These are phyloP conservation scores for Urophycis tenuis DNA, from an alignment of 2,797 vertebrate genomes.

Conservation along the genomic window DNA sequence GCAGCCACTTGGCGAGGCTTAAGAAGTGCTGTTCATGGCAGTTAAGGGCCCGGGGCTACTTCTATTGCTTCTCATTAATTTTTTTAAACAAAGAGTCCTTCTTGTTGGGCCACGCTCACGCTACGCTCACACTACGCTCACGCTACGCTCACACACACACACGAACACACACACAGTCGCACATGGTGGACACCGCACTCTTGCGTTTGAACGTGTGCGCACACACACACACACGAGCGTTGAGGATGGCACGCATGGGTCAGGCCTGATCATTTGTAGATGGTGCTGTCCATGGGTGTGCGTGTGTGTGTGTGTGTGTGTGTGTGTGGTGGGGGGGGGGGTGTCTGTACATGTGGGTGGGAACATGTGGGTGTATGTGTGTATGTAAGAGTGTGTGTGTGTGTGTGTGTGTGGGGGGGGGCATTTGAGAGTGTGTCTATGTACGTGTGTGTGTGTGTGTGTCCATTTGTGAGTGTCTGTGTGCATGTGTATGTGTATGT, in stretches of 20 bases:
- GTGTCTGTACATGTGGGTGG: constrained; percentile 1
- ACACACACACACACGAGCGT: neutral
- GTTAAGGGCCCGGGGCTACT: constrained; percentile 30
- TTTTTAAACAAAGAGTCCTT: constrained; percentile 50
- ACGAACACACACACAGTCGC: neutral
- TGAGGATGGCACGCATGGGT: neutral
- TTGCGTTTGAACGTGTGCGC: too few species aligned
- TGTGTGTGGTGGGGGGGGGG: neutral
- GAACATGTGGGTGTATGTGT: too few species aligned
- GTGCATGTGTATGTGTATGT: neutral
- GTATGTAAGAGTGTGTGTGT: constrained; percentile 1
- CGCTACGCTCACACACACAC: neutral
- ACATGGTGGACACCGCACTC: neutral
- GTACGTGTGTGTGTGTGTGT: neutral
- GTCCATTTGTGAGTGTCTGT: neutral
- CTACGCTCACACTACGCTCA: neutral
- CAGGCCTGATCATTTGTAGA: neutral
- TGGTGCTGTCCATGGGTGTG: neutral
- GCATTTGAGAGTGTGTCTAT: neutral
- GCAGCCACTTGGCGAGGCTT: constrained; percentile 51
- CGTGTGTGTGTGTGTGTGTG: neutral
- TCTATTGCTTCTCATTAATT: constrained; percentile 35
- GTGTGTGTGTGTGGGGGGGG: constrained; percentile 17
- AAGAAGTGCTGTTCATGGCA: constrained; percentile 61
- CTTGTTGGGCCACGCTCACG: constrained; percentile 27